Evolutionary conservation across 2,113 vertebrate genomes (phyloP).

Genomic region (Sinocyclocheilus anshuiensis): DNA sequence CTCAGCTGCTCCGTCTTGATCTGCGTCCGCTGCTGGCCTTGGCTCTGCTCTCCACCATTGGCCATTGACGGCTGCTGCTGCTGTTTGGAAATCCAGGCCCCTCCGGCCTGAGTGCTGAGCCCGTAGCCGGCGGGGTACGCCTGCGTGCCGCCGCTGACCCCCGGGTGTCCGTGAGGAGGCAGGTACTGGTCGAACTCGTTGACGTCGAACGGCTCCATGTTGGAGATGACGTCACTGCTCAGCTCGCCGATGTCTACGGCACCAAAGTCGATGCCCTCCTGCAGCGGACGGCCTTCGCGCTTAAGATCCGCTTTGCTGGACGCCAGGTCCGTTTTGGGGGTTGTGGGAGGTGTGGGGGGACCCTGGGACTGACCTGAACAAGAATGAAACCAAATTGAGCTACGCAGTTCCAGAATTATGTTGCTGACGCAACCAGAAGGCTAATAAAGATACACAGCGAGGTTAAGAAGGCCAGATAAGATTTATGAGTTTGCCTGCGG

Average conservation of each 20-base stretch:
- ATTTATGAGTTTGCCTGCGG: slow-evolving; percentile 37
- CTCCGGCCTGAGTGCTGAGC: slow-evolving; percentile 57
- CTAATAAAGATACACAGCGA: slow-evolving; percentile 47
- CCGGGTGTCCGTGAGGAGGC: slow-evolving; percentile 89
- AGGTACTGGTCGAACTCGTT: slow-evolving; percentile 98
- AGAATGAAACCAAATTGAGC: too few relatives aligned
- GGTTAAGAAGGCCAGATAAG: slow-evolving; percentile 28
- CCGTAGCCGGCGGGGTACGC: slow-evolving; percentile 73
- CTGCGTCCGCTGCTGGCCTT: slow-evolving; percentile 85
- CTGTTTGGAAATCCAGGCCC: slow-evolving; percentile 86
- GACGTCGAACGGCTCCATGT: slow-evolving; percentile 97
- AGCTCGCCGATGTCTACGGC: slow-evolving; percentile 97
- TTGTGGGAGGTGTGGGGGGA: slow-evolving; percentile 94
- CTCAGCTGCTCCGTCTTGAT: slow-evolving; percentile 98
- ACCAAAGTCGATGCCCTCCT: slow-evolving; percentile 94
- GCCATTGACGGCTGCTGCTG: slow-evolving; percentile 76
- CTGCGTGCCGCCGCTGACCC: slow-evolving; percentile 73
- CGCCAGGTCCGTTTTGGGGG: slow-evolving; percentile 92
- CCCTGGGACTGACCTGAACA: slow-evolving; percentile 90
- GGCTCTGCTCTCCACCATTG: slow-evolving; percentile 77
- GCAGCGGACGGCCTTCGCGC: slow-evolving; percentile 86
- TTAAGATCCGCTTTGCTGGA: slow-evolving; percentile 89
- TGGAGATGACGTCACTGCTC: slow-evolving; percentile 97
- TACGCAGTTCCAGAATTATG: too few relatives aligned
- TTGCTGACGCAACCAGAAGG: too few relatives aligned